Base-by-base conservation (phyloP, 2,888 invertebrate species). In the Noctua janthina region DNA sequence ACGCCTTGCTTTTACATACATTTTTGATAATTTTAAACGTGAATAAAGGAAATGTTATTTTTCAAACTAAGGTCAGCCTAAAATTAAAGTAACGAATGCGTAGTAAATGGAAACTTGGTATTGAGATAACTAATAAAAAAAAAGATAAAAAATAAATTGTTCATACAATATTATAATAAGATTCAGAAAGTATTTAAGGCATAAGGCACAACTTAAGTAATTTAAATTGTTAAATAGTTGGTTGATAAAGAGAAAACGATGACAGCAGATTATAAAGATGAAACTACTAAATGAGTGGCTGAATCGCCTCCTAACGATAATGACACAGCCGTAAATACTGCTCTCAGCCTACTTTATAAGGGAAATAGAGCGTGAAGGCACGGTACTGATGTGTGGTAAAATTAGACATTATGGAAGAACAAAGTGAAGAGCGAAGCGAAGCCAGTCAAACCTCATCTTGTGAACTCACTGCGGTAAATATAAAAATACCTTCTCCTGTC, bases 281-380 rank as follows among this genome's bases (percentile, higher is more conserved):
- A 56, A 64, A 69, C 62, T 64, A 17, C 46, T 56, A 10, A 69
- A 66, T 20, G 20, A 35, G 46, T 43, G 62, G n/a, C 35, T 35
- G 46, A 54, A 43, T 59, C 29, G 7, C 46, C 20, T 67, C 39
- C 54, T 43, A 39, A 73, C 59, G 49, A 20, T 66, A 35, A 2
- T 62, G 54, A 64, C 76, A 49, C 35, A 35, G 51, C 66, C 54
- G 67, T 74, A 64, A 46, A 66, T 54, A 64, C 71, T 74, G 64
- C 35, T 64, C 59, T n/a, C 62, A 62, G 59, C 86, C 74, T 86
- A 73, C 82, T 86, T 72, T 68, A 69, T 1, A 82, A 62, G 0
- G 62, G 72, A 82, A 84, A 78, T 77, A 80, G 85, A 87, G 73
- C 80, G 66, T 84, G 64, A 80, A 84, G 51, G 67, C 56, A 73